phyloP scores from a whole-genome alignment of 2,797 vertebrate species.

The Heterohyrax brucei region DNA sequence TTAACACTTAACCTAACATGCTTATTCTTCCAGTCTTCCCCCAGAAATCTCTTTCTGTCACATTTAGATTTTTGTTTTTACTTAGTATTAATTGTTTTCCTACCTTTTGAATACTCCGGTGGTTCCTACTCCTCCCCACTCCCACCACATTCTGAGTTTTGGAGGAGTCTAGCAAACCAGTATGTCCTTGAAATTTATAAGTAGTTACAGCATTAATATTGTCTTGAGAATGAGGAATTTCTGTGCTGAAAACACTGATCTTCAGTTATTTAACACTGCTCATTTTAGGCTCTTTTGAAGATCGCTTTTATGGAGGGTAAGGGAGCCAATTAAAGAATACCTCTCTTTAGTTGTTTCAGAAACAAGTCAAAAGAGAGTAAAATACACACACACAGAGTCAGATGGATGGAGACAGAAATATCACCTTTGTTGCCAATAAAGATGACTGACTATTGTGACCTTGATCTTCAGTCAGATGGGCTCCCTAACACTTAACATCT shows the following conservation, averaged over 20 bases:
- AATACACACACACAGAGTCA: background rate
- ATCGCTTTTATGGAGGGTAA: background rate
- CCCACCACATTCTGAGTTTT: background rate
- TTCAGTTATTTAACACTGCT: background rate
- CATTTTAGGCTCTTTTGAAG: slow-evolving; percentile 33
- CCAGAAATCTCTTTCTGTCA: background rate
- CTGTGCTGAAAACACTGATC: slow-evolving; percentile 50
- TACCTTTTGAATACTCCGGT: background rate
- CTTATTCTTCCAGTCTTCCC: background rate
- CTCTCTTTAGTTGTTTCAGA: slow-evolving; percentile 39
- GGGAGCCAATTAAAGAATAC: slow-evolving; percentile 20
- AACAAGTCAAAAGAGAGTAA: background rate
- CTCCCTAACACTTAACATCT: background rate
- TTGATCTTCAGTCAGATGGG: background rate
- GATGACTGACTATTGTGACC: background rate
- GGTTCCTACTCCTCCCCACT: background rate
- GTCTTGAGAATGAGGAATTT: slow-evolving; percentile 44
- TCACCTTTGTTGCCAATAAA: background rate
- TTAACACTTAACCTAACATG: background rate
- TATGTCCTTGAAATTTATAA: slow-evolving; percentile 9
- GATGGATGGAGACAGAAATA: background rate
- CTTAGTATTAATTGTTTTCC: slow-evolving; percentile 48
- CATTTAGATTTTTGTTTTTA: slow-evolving; percentile 51
- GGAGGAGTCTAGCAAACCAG: background rate
- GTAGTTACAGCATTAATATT: background rate